Evolutionary conservation across 2,797 vertebrate species (phyloP), one percentile per base, ranked within the genome.

Genomic region (Steatocranus sp.): DNA sequence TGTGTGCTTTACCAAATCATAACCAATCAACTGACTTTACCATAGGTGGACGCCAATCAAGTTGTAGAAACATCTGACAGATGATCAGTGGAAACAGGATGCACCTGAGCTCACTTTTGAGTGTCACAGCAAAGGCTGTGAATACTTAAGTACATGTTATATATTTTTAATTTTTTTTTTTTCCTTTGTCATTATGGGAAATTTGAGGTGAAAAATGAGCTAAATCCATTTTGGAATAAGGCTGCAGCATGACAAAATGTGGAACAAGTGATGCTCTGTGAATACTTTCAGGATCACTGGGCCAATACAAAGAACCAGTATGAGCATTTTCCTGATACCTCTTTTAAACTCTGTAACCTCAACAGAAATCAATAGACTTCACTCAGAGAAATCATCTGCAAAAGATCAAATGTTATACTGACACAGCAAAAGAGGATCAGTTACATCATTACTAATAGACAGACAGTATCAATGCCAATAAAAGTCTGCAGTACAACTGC

Each of bases 71-170:
- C 56, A n/a, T 58, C 56, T 58, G 56, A 58, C 56, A 34, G 17
- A 32, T n/a, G 10, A 34, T 58, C 30, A 34, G 30, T 34, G 6
- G 56, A n/a, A 1, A 34, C 56, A 34, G 56, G 56, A 2, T 61
- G 10, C 30, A 61, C 56, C 30, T 61, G 54, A 58, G 54, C 0
- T 34, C 54, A 58, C 0, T 58, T 58, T 58, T n/a, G 0, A 58
- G 30, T 34, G 30, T 34, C 54, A 61, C 17, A 34, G 2, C 17
- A 61, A 61, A 61, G 6, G 6, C 30, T 61, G 30, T 61, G 17
- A 61, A n/a, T 34, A 61, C 0, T n/a, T 34, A 61, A 11, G 17
- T n/a, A 34, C 17, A 61, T 34, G 17, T 58, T 34, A 58, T 58
- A 58, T 34, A 34, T 58, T 58, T 32, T 34, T n/a, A 7, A 7